Evolutionary conservation across 1,140 invertebrate species (phyloP).

Genomic region (Chymomyza costata): DNA sequence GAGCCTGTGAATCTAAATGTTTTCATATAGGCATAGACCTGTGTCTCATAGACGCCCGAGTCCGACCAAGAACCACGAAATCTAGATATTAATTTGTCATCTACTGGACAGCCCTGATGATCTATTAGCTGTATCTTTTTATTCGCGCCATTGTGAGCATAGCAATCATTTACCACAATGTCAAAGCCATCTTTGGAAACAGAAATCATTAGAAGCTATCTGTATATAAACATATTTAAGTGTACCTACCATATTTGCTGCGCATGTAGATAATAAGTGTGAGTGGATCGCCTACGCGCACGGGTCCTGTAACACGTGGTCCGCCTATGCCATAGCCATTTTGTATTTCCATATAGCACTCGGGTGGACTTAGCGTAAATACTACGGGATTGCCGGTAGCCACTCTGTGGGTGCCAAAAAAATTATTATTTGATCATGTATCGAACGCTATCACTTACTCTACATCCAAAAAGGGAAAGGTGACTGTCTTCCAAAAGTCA

Average conservation of each 20-base stretch:
- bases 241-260: conserved; percentile 87
- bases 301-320: conserved; percentile 89
- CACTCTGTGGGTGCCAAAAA: conserved; percentile 78
- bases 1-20: conserved; percentile 95
- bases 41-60: conserved; percentile 91
- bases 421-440: not conserved
- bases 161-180: conserved; percentile 96
- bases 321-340: conserved; percentile 91
- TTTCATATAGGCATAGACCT: conserved; percentile 96
- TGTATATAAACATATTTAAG: not conserved
- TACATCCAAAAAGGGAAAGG: conserved; percentile 94
- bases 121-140: conserved; percentile 94
- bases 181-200: conserved; percentile 89
- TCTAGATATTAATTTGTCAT: conserved; percentile 93
- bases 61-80: conserved; percentile 95
- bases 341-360: conserved; percentile 96
- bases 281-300: conserved; percentile 92
- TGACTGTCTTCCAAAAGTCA: conserved; percentile 97
- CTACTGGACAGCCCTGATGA: conserved; percentile 94
- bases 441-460: conserved; percentile 85
- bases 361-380: conserved; percentile 93
- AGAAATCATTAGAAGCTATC: not conserved
- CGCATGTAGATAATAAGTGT: conserved; percentile 96
- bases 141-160: conserved; percentile 93
- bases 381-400: conserved; percentile 94